A percentile compares a stretch with the other conserved stretches of the same genome.
Conservation (phyloP, 2,888 invertebrate species). For the Thera britannica region DNA sequence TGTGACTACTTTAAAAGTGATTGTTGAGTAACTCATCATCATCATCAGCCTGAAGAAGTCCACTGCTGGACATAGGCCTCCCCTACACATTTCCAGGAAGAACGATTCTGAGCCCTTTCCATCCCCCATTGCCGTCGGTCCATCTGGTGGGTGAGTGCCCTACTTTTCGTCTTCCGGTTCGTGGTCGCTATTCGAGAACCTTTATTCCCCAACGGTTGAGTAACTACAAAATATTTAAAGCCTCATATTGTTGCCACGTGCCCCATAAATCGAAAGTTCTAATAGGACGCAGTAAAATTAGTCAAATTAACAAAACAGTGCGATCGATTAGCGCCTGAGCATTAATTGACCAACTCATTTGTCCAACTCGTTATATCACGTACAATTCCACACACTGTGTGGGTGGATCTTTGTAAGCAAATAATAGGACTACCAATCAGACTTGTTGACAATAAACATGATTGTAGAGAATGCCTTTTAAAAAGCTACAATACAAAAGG, state of each 20-base stretch:
- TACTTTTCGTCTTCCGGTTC: too few species aligned
- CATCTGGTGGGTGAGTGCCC: too few species aligned
- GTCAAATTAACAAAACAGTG: conserved; percentile 56
- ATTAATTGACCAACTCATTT: conserved; percentile 50
- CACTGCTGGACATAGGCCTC: too few species aligned
- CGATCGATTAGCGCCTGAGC: conserved; percentile 52
- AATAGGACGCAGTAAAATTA: conserved; percentile 56
- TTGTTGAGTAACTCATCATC: too few species aligned
- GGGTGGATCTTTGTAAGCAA: conserved; percentile 34
- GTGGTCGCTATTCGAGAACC: too few species aligned
- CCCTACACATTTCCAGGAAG: too few species aligned
- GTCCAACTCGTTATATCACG: conserved; percentile 46
- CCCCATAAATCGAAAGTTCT: conserved; percentile 43
- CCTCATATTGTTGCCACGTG: conserved; percentile 47
- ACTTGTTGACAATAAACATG: conserved; percentile 26
- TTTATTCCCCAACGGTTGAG: too few species aligned
- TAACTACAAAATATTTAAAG: not conserved
- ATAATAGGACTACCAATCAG: conserved; percentile 34
- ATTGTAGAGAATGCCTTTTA: not conserved
- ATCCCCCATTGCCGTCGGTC: too few species aligned
- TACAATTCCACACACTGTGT: conserved; percentile 48
- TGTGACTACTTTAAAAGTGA: too few species aligned
- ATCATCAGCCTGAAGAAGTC: too few species aligned
- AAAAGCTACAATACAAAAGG: not conserved
- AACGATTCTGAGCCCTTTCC: too few species aligned